Evolutionary conservation across 2,888 invertebrate species (phyloP), one percentile per base, ranked within the genome.

Genomic region (Bursaphelenchus okinawaensis): DNA sequence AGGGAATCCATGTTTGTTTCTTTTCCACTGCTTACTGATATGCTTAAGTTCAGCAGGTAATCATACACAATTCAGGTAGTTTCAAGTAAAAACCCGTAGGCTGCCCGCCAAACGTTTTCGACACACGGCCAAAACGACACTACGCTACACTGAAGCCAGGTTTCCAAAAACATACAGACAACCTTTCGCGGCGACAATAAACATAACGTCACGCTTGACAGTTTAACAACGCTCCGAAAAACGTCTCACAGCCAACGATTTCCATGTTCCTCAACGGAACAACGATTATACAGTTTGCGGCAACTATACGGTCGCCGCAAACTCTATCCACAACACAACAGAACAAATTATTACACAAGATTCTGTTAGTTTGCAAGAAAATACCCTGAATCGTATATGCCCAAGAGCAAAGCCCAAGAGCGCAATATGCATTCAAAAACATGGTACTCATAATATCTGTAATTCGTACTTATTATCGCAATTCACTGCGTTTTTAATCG

Each of bases 1-100:
- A 81, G 86, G 86, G 84, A 87, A 87, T 87, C 86, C 85, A 85
- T 70, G 86, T 87, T 87, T 85, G 85, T 88, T 88, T 88, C 87
- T 88, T 88, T 88, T 88, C 87, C 88, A 87, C 87, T 87, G 87
- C 87, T 87, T 86, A 88, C 83, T 88, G 84, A 88, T 88, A 88
- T 88, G 87, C 87, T 88, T 87, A 87, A 88, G 84, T 87, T 85
- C 82, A 80, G 84, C 83, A 83, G 84, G 84, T 85, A 77, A 61
- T 84, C 70, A 51, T 57, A 58, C 52, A 61, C 56, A 68, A 72
- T 24, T 69, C 58, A 70, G 61, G 68, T 69, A 54, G 52, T 27
- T 26, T 24, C 65, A 22, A 26, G n/a, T 20, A 57, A 67, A 1
- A 6, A 2, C 54, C 16, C 12, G 1, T 1, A 1, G 1, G 19